phyloP scores from a whole-genome alignment of 2,113 vertebrate species.

The Dipodomys ordii region DNA sequence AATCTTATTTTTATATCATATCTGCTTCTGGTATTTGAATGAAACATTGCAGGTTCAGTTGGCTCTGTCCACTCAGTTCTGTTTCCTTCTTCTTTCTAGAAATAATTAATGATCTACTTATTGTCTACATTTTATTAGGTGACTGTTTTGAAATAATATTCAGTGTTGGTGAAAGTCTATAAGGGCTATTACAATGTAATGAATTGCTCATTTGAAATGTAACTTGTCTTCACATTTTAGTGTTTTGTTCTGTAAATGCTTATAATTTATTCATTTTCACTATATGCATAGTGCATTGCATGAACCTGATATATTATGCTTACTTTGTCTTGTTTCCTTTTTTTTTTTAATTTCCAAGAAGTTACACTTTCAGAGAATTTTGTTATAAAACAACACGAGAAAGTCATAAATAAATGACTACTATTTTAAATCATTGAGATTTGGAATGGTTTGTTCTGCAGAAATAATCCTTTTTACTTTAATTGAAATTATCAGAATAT shows the following conservation, averaged over 20 bases:
- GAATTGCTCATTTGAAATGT: not conserved
- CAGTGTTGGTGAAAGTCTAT: not conserved
- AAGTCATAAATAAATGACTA: not conserved
- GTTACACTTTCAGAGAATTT: not conserved
- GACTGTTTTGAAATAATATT: not conserved
- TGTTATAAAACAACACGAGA: not conserved
- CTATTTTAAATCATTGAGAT: not conserved
- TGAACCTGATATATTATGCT: not conserved
- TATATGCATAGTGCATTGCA: not conserved
- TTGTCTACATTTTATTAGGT: not conserved
- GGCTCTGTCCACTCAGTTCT: not conserved
- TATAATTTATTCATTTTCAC: not conserved
- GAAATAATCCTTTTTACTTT: not conserved
- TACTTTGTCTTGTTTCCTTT: not conserved
- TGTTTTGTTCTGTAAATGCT: not conserved
- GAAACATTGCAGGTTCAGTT: not conserved
- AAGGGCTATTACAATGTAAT: not conserved
- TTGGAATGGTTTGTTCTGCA: not conserved
- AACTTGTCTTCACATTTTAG: not conserved
- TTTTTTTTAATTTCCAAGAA: not conserved
- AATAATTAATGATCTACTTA: not conserved
- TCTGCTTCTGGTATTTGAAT: conserved; percentile 7
- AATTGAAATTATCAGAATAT: not conserved
- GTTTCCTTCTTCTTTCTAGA: not conserved
- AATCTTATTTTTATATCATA: conserved; percentile 5